Conservation (phyloP, 2,888 invertebrate species). For the Drosophila affinis region DNA sequence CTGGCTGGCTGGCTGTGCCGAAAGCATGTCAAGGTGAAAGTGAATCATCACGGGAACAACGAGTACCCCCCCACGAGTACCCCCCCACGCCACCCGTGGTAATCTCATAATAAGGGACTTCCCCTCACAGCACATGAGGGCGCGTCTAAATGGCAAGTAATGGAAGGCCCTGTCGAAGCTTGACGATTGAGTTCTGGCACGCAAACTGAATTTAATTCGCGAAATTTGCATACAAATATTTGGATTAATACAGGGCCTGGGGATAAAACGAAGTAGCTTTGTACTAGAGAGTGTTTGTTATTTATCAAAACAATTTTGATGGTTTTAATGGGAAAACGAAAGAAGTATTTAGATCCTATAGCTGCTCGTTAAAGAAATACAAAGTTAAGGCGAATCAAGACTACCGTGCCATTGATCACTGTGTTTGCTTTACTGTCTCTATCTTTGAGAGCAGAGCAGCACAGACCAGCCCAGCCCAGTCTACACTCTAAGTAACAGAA, state of each 20-base stretch:
- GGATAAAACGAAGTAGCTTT: background rate
- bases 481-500: background rate
- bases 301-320: background rate
- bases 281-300: background rate
- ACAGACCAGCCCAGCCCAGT: too few relatives aligned
- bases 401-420: background rate
- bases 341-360: background rate
- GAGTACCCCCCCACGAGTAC: background rate
- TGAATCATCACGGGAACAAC: slow-evolving; percentile 26
- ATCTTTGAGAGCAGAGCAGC: background rate
- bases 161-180: slow-evolving; percentile 4
- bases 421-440: background rate
- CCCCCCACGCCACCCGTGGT: slow-evolving; percentile 7
- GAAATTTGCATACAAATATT: slow-evolving; percentile 41
- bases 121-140: slow-evolving; percentile 5
- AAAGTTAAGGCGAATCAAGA: background rate
- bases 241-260: slow-evolving; percentile 6
- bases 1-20: background rate
- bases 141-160: slow-evolving; percentile 27
- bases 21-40: slow-evolving; percentile 59
- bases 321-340: background rate
- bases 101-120: slow-evolving; percentile 24
- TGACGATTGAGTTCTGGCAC: slow-evolving; percentile 47
- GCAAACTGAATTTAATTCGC: slow-evolving; percentile 50
- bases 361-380: background rate